Conservation (phyloP, 2,113 vertebrate genomes). For the Gavia stellata region DNA sequence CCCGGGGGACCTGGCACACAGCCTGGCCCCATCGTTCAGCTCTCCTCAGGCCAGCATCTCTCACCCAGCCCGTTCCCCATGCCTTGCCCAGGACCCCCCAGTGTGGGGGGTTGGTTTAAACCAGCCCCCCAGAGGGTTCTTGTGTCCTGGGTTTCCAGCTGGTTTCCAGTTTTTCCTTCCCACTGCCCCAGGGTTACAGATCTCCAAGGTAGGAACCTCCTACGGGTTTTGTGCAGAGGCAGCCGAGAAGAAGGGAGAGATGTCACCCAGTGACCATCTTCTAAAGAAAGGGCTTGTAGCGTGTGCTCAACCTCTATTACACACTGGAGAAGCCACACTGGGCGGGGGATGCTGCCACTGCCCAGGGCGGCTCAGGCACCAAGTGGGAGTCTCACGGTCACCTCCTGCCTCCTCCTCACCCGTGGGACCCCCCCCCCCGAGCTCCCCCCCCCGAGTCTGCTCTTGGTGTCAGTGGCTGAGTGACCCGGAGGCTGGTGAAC, state of each 20-base stretch:
- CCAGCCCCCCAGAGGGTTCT: neutral
- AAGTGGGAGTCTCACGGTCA: neutral
- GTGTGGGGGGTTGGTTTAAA: neutral
- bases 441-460: rapidly evolving
- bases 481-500: neutral
- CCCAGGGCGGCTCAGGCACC: neutral
- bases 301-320: neutral
- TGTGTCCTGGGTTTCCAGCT: neutral
- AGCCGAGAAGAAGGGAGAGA: neutral
- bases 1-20: neutral
- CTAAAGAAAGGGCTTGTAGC: neutral
- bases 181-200: neutral
- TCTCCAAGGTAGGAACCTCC: neutral
- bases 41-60: neutral
- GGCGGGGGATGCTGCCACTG: neutral
- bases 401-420: neutral
- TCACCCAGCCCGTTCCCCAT: neutral
- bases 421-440: neutral
- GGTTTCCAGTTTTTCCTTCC: neutral
- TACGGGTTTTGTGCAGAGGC: neutral
- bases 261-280: neutral
- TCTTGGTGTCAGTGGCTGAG: neutral
- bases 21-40: neutral
- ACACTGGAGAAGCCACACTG: neutral
- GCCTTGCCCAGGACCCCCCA: neutral